phyloP scores from a whole-genome alignment of 1,140 invertebrate genomes.

The Drosophila nikananu region DNA sequence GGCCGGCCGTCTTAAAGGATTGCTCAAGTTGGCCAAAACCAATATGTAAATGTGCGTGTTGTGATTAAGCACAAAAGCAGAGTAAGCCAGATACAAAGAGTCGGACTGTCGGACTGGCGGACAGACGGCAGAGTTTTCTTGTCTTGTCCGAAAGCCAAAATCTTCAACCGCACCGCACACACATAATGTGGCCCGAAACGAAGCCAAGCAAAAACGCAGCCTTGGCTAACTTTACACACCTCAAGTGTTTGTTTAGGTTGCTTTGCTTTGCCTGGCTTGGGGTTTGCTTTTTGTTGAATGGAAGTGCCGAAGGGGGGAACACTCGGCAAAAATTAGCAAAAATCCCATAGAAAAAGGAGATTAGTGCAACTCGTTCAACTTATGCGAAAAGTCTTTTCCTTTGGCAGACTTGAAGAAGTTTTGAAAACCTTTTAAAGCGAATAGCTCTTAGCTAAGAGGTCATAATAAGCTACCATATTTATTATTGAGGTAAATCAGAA shows the following conservation, averaged over 20 bases:
- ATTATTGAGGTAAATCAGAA: neutral
- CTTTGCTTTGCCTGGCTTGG: constrained; percentile 61
- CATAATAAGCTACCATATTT: neutral
- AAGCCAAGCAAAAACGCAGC: constrained; percentile 73
- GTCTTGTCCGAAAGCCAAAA: constrained; percentile 51
- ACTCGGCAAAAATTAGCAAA: constrained; percentile 41
- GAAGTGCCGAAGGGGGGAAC: constrained; percentile 20
- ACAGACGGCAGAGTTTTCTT: constrained; percentile 35
- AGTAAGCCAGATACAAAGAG: constrained; percentile 55
- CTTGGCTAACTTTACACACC: constrained; percentile 82
- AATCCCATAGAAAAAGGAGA: constrained; percentile 11
- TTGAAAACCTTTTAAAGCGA: constrained; percentile 2
- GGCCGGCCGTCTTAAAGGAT: constrained; percentile 73
- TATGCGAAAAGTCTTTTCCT: constrained; percentile 7
- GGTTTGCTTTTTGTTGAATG: constrained; percentile 34
- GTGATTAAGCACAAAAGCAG: constrained; percentile 79
- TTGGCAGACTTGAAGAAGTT: constrained; percentile 12
- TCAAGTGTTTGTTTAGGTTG: constrained; percentile 84
- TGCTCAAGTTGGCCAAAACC: constrained; percentile 83
- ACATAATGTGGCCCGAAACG: constrained; percentile 62
- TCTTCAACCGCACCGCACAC: constrained; percentile 52
- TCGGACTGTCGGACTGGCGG: constrained; percentile 1
- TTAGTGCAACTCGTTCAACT: constrained; percentile 30
- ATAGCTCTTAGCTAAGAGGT: neutral
- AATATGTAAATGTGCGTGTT: constrained; percentile 84